Base-by-base conservation (phyloP, 2,113 vertebrate species). In the Labeo rohita region DNA sequence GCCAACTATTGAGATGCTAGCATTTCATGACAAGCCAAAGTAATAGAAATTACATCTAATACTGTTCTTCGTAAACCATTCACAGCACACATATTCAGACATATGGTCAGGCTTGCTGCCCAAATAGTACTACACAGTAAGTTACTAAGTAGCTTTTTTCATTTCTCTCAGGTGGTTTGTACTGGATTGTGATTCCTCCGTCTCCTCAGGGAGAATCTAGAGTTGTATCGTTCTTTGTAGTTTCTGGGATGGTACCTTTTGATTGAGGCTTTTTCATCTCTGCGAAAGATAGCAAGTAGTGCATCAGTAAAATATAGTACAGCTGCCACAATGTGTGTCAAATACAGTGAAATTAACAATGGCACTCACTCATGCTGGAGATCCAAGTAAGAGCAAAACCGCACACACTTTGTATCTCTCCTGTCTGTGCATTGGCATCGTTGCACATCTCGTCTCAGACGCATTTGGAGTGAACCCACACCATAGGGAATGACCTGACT, bases 401-500 rank as follows among this genome's bases (percentile, higher is more conserved):
- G 90, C 23, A 63, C 4, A 80, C 94, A 95, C 83, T 88, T 6
- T 0, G 2, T 6, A 75, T 95, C 93, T 76, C 47, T 77, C 10
- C 72, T 79, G 79, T 92, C 39, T 0, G 54, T n/a, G 77, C 94
- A 95, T 63, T 43, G 8, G 54, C 94, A 95, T 70, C 93, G 91
- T 15, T 70, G 8, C 21, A 92, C 82, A 0, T 92, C 91, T 76
- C 94, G 88, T 87, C 86, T 90, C 36, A 91, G 80, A 2, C 94
- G 91, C 59, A 79, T 85, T 6, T 87, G 86, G 3, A 90, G 84
- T 0, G 93, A 89, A 6, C 94, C 94, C 0, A 94, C 91, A 2
- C 94, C 94, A 4, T 94, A 95, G 0, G 94, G 92, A 84, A 93
- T 91, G 80, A 94, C 77, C 21, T 92, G 93, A 78, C 94, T 95